These are phyloP conservation scores for Myanophis thanlyinensis DNA, from an alignment of 2,113 vertebrate genomes.

Conservation along the genomic window DNA sequence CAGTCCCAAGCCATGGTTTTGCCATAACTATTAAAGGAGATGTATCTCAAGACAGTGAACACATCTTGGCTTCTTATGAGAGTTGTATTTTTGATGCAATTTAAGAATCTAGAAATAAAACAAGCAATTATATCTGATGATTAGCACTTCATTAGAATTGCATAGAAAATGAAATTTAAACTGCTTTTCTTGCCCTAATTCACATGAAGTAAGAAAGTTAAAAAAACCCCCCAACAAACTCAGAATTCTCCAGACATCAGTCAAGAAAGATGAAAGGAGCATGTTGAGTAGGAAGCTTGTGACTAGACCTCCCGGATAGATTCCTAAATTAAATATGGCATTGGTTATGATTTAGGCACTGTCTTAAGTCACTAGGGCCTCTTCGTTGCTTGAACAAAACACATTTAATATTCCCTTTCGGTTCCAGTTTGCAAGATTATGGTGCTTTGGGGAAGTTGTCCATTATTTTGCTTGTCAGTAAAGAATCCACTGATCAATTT, in stretches of 20 bases:
- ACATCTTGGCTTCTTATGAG: conserved; percentile 90
- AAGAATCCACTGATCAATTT: background rate
- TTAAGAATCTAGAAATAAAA: conserved; percentile 76
- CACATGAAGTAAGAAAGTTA: conserved; percentile 3
- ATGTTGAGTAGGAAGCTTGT: background rate
- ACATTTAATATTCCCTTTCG: background rate
- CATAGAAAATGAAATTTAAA: background rate
- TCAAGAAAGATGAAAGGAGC: background rate
- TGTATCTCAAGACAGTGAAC: conserved; percentile 88
- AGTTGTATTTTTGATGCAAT: conserved; percentile 75
- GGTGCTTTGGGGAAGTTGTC: background rate
- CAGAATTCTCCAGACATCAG: background rate
- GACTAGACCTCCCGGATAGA: background rate
- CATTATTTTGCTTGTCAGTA: background rate
- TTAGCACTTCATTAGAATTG: background rate
- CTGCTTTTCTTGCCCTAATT: conserved; percentile 3
- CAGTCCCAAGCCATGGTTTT: conserved; percentile 96
- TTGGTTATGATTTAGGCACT: background rate
- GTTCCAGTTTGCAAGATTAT: background rate
- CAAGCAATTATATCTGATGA: conserved; percentile 24
- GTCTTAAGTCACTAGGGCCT: background rate
- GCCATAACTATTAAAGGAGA: conserved; percentile 85
- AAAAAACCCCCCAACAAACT: background rate
- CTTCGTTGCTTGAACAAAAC: background rate
- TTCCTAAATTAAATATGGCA: background rate